These are phyloP conservation scores for Bagarius yarrelli DNA, from an alignment of 2,113 vertebrate species.

Conservation along the genomic window DNA sequence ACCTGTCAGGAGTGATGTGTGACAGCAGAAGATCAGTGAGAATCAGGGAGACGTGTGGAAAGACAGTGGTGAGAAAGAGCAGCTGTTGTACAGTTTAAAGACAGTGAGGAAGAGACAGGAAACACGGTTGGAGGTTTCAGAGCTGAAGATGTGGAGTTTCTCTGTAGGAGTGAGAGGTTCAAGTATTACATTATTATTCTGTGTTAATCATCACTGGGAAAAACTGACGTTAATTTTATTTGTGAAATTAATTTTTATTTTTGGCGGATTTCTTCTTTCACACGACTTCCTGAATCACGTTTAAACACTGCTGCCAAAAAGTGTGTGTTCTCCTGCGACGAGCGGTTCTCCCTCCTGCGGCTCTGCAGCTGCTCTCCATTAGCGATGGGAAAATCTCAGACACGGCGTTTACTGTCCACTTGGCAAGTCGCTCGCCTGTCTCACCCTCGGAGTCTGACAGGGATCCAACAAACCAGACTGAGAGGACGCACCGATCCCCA, in stretches of 20 bases:
- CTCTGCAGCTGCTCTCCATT: constrained; percentile 31
- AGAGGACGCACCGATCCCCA: not conserved
- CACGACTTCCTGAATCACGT: not conserved
- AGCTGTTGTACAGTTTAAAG: too few species aligned
- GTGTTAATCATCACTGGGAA: not conserved
- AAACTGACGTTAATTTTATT: not conserved
- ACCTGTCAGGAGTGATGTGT: too few species aligned
- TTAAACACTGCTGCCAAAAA: not conserved
- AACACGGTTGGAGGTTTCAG: too few species aligned
- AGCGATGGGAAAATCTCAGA: constrained; percentile 31
- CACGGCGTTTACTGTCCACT: constrained; percentile 7
- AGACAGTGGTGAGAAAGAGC: too few species aligned
- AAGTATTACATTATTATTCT: not conserved
- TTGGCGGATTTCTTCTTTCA: not conserved
- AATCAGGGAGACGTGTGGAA: too few species aligned
- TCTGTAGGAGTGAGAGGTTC: too few species aligned
- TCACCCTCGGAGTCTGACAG: not conserved
- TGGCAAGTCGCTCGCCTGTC: constrained; percentile 19
- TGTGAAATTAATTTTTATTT: not conserved
- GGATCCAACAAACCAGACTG: not conserved
- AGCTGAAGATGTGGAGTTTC: too few species aligned
- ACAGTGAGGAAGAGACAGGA: too few species aligned
- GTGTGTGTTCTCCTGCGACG: not conserved
- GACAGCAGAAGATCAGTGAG: too few species aligned
- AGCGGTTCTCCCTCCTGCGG: constrained; percentile 10